These are phyloP conservation scores for Champsocephalus gunnari DNA, from an alignment of 2,797 vertebrate genomes.

Conservation along the genomic window DNA sequence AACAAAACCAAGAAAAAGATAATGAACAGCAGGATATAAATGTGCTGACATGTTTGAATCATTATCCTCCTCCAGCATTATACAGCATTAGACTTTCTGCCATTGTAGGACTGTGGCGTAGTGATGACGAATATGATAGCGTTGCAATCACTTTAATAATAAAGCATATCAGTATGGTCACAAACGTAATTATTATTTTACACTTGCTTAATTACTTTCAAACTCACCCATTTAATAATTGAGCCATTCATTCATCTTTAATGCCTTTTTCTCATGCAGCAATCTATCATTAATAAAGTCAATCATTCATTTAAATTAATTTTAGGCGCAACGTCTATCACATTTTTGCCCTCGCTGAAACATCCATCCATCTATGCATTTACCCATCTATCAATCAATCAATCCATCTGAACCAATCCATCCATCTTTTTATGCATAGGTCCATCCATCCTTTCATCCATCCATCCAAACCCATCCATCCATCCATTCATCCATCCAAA, in stretches of 20 bases:
- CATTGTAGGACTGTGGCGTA: not conserved
- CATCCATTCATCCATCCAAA: too few relatives aligned
- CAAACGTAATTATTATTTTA: constrained; percentile 47
- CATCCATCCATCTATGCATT: not conserved
- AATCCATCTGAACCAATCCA: too few relatives aligned
- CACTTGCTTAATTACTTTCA: constrained; percentile 61
- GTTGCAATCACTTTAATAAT: constrained; percentile 11
- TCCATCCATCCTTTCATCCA: too few relatives aligned
- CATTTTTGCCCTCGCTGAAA: not conserved
- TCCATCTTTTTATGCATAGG: too few relatives aligned
- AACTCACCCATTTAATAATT: constrained; percentile 55
- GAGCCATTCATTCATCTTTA: constrained; percentile 55
- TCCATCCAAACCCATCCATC: not conserved
- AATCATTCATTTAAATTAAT: constrained; percentile 44
- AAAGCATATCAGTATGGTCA: constrained; percentile 15
- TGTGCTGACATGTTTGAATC: constrained; percentile 52
- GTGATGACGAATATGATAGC: constrained; percentile 27
- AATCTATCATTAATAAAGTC: constrained; percentile 49
- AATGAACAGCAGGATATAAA: constrained; percentile 63
- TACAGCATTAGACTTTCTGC: constrained; percentile 24
- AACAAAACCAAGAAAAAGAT: constrained; percentile 59
- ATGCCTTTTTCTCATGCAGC: constrained; percentile 41
- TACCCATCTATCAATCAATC: too few relatives aligned
- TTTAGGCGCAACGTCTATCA: constrained; percentile 33
- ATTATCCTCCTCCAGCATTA: constrained; percentile 20